phyloP scores from a whole-genome alignment of 2,797 vertebrate species.

The Acanthurus tractus region DNA sequence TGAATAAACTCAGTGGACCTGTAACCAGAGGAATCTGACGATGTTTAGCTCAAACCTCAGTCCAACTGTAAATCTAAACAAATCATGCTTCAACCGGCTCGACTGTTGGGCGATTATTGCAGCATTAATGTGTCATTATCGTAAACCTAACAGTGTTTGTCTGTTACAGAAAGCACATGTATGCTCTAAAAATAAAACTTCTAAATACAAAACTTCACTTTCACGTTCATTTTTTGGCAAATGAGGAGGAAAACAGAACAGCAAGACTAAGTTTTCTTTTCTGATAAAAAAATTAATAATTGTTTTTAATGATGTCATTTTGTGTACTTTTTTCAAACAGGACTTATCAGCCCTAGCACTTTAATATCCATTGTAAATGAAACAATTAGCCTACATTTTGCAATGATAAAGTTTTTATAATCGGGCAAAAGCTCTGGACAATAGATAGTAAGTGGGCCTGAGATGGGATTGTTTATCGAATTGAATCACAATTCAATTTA shows the following conservation, averaged over 20 bases:
- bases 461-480: slow-evolving; percentile 11
- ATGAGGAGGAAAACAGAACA: not conserved
- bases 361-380: too few relatives aligned
- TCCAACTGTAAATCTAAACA: slow-evolving; percentile 25
- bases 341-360: not conserved
- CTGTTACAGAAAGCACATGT: not conserved
- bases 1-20: slow-evolving; percentile 12
- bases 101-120: not conserved
- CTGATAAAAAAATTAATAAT: too few relatives aligned
- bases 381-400: too few relatives aligned
- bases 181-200: not conserved
- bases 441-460: not conserved
- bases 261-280: not conserved
- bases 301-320: too few relatives aligned
- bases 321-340: not conserved
- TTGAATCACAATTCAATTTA: slow-evolving; percentile 15
- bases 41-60: slow-evolving; percentile 12
- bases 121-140: not conserved
- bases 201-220: not conserved
- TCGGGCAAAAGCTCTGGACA: not conserved
- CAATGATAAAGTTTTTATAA: not conserved
- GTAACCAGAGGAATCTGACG: slow-evolving; percentile 17
- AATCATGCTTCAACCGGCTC: slow-evolving; percentile 1
- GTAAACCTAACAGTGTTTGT: not conserved
- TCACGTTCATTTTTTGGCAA: slow-evolving; percentile 3